Base-by-base conservation (phyloP, 2,888 invertebrate species). In the Patella ulyssiponensis region DNA sequence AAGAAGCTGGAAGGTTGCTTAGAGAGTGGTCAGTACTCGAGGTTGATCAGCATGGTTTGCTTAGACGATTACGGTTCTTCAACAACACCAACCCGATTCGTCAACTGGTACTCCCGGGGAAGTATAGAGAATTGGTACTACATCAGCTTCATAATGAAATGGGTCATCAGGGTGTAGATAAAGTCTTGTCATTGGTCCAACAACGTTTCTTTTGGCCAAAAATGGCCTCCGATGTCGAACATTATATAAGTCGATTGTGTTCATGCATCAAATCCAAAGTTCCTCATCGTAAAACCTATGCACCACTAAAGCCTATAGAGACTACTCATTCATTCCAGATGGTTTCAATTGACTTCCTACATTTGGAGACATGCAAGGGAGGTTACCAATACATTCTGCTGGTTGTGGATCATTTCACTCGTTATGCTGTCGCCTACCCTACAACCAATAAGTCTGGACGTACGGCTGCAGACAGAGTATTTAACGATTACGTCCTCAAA, bases 391-490 rank as follows among this genome's bases (percentile, higher is more conserved):
- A 74, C 64, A 76, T 76, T 14, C 58, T 76, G 5, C 71, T 76
- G 9, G n/a, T 76, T 0, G 51, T 73, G 12, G 77, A 73, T 69
- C 77, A 77, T 44, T 77, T 73, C 64, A 77, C 77, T 11, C 56
- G 77, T 14, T 77, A 33, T 69, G 72, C 72, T 9, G 64, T 58
- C 20, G 77, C 72, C 4, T 77, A 77, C 33, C 51, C 73, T 11
- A 77, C 77, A 23, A 58, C 58, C 58, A 58, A 58, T 20, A 58
- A 58, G 20, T 79, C 80, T 1, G 80, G 64, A 4, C 73, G 74
- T 27, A 82, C 82, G 7, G 82, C 81, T 14, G 82, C 84, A 14
- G 80, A 81, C 1, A 79, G 79, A 69, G 58, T 84, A 3, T 81
- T 84, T 64, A 81, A 79, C 54, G 81, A 84, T 64, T 82, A 77